Evolutionary conservation across 2,113 vertebrate genomes (phyloP), one percentile per base, ranked within the genome.

Genomic region (Himantopus leucocephalus): DNA sequence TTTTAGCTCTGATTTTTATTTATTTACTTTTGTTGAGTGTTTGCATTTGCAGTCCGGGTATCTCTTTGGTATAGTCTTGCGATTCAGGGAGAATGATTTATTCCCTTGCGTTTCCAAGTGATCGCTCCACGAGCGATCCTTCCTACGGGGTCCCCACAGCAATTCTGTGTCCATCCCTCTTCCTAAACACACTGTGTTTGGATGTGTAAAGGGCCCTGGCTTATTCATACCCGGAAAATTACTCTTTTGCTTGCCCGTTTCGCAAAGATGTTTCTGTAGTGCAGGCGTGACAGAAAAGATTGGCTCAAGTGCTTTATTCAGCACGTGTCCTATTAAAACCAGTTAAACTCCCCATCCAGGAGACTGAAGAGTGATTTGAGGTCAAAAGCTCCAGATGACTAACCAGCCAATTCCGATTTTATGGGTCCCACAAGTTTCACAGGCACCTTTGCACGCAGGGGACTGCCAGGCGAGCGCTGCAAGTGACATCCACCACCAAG

Each of bases 131-230:
- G 1, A 19, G n/a, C 5, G 19, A 22, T 59, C 39, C 56, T 48
- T 82, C 19, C 26, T 37, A 0, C 26, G 4, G 35, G n/a, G 60
- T 10, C 41, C 58, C n/a, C 2, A 1, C 64, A 55, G 23, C 34
- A 15, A 10, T 35, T 52, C 26, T 18, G 23, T 18, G 0, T 27
- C 21, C 0, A 0, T 34, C 20, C 53, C 1, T 1, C 4, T 18
- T 23, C 18, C 68, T 7, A 10, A 74, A 27, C 17, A 27, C 17
- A 2, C 56, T 0, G 0, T 8, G 24, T 47, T 24, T 29, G 59
- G 34, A 17, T 13, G 35, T 10, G 30, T 22, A 8, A 48, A 70
- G 41, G 43, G n/a, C 32, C 12, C 53, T 89, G 32, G 34, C 35
- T 52, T 39, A 4, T 3, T 59, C 68, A 5, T 14, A 29, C 37